Evolutionary conservation across 1,140 invertebrate species (phyloP).

Genomic region (Drosophila lacertosa): DNA sequence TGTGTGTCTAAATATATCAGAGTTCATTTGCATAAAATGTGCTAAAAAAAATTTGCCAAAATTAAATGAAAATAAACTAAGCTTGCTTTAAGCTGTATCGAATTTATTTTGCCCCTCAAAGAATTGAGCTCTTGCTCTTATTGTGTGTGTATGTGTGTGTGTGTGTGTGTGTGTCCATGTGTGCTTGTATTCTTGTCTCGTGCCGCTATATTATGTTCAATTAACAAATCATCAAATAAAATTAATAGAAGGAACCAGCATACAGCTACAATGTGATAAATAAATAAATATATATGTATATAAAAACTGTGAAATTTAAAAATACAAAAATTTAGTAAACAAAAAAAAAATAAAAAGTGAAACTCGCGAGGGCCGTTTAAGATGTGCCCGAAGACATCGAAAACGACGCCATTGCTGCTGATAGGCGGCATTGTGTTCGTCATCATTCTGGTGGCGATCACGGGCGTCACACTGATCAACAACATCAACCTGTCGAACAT

Average conservation of each 20-base stretch:
- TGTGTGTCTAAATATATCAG: too few relatives aligned
- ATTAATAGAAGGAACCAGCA: slow-evolving; percentile 33
- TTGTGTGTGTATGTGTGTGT: not conserved
- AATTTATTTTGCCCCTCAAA: not conserved
- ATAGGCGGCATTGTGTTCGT: slow-evolving; percentile 78
- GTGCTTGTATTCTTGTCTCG: not conserved
- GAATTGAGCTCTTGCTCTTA: slow-evolving; percentile 23
- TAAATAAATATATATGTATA: not conserved
- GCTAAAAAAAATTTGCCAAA: slow-evolving; percentile 1
- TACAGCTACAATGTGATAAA: slow-evolving; percentile 34
- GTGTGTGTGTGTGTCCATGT: not conserved
- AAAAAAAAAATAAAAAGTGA: not conserved
- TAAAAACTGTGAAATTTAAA: slow-evolving; percentile 8
- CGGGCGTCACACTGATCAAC: slow-evolving; percentile 79
- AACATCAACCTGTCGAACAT: slow-evolving; percentile 82
- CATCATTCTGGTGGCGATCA: slow-evolving; percentile 75
- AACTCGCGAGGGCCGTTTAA: not conserved
- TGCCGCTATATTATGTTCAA: slow-evolving; percentile 16
- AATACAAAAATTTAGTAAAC: not conserved
- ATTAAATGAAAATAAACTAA: not conserved
- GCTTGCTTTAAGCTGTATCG: not conserved
- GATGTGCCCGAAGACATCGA: slow-evolving; percentile 80
- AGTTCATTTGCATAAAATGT: not conserved
- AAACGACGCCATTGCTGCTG: slow-evolving; percentile 72
- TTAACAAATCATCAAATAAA: slow-evolving; percentile 39